A percentile compares a stretch with the other conserved stretches of the same genome.
Conservation (phyloP, 2,797 vertebrate species). For the Sphenodon punctatus region DNA sequence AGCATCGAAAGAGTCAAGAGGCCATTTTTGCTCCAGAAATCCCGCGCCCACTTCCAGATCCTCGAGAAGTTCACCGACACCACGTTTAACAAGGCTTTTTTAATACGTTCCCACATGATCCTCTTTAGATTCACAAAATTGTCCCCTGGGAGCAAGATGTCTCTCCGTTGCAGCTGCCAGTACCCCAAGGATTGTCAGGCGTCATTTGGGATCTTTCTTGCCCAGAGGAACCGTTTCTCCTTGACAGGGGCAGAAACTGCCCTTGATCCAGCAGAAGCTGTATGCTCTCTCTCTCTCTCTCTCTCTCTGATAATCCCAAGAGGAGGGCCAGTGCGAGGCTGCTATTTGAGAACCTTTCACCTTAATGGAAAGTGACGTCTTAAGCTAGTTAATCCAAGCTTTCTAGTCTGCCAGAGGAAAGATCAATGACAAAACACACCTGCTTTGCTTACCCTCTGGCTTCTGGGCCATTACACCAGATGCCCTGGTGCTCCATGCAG, state of each 20-base stretch:
- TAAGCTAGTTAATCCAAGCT: slow-evolving; percentile 43
- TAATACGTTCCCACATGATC: slow-evolving; percentile 60
- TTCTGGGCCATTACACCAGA: background rate
- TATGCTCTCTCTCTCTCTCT: too few species aligned
- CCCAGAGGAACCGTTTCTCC: rapidly evolving
- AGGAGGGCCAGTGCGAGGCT: background rate
- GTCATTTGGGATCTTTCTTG: rapidly evolving
- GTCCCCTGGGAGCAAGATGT: background rate
- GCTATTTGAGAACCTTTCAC: slow-evolving; percentile 27
- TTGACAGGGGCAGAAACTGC: background rate
- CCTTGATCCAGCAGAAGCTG: background rate
- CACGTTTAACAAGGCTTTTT: slow-evolving; percentile 14
- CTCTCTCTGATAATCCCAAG: background rate
- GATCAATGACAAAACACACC: background rate
- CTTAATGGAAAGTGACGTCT: slow-evolving; percentile 56
- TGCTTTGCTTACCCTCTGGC: slow-evolving; percentile 2
- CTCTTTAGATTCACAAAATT: rapidly evolving
- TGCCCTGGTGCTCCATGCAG: background rate
- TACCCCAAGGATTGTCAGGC: background rate
- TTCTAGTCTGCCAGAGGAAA: rapidly evolving
- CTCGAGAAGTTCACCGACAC: background rate
- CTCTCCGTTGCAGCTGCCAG: background rate
- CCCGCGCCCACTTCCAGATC: background rate
- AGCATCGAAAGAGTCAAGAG: slow-evolving; percentile 84
- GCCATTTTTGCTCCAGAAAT: slow-evolving; percentile 79